Conservation (phyloP, 2,797 vertebrate species). For the Hippocampus kuda region DNA sequence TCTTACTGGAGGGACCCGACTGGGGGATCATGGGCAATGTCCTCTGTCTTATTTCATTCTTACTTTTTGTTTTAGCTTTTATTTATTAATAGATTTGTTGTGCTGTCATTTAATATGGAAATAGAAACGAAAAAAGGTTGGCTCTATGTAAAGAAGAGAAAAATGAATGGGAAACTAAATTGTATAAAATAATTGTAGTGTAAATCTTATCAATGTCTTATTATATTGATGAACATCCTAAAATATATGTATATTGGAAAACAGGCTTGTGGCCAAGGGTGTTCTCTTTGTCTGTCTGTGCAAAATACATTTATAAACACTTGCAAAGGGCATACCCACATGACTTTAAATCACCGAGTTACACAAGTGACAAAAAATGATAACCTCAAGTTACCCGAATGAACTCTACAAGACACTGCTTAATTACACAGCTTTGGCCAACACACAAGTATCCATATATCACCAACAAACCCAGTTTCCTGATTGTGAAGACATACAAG, state of each 20-base stretch:
- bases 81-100: conserved; percentile 62
- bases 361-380: not conserved
- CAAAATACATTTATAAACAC: conserved; percentile 22
- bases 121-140: conserved; percentile 58
- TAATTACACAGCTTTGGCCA: not conserved
- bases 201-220: conserved; percentile 78
- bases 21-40: conserved; percentile 57
- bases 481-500: not conserved
- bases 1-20: conserved; percentile 69
- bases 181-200: conserved; percentile 73
- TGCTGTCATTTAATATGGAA: conserved; percentile 61
- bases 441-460: not conserved
- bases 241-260: conserved; percentile 75
- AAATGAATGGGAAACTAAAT: conserved; percentile 66
- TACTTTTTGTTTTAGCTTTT: conserved; percentile 40
- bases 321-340: no score
- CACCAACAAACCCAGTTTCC: not conserved
- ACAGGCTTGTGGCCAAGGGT: conserved; percentile 47
- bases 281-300: not conserved
- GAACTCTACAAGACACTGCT: not conserved
- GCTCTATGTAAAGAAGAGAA: conserved; percentile 56
- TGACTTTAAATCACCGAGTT: no score
- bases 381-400: not conserved
- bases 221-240: conserved; percentile 78
- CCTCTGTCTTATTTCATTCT: conserved; percentile 26